Conservation (phyloP, 1,140 invertebrate genomes). For the Thaumetopoea pityocampa region DNA sequence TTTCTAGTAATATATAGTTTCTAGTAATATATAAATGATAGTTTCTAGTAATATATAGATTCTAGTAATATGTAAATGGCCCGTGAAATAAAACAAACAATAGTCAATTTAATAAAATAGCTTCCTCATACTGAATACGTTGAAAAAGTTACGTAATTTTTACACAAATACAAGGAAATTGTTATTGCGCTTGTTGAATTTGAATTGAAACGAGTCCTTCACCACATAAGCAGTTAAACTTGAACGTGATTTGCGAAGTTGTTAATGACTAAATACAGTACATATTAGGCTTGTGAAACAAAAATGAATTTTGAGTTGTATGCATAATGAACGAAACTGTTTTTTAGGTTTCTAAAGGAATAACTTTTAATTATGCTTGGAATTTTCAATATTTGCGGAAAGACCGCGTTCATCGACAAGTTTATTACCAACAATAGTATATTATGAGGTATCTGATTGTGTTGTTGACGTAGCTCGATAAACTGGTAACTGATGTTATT, state of each 20-base stretch:
- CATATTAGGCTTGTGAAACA: constrained; percentile 1
- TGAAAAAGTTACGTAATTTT: neutral
- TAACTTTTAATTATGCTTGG: no score
- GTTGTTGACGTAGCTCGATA: no score
- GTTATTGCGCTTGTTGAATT: constrained; percentile 4
- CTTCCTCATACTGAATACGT: neutral
- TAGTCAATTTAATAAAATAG: neutral
- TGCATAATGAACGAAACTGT: neutral
- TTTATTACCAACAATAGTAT: constrained; percentile 9
- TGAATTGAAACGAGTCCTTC: constrained; percentile 6
- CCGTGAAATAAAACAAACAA: neutral
- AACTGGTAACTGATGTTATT: no score
- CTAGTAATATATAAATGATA: no score
- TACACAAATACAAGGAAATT: constrained; percentile 1
- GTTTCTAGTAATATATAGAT: constrained; percentile 1
- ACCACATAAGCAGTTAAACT: constrained; percentile 6
- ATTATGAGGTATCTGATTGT: no score
- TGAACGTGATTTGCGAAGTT: constrained; percentile 7
- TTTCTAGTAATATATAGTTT: no score
- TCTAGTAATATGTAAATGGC: constrained; percentile 6
- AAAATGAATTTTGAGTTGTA: constrained; percentile 1
- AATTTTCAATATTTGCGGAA: constrained; percentile 6
- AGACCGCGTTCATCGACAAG: constrained; percentile 2
- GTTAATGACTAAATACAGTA: constrained; percentile 11
- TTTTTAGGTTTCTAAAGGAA: no score